Evolutionary conservation across 2,113 vertebrate genomes (phyloP), one percentile per base, ranked within the genome.

Genomic region (Oenanthe melanoleuca): DNA sequence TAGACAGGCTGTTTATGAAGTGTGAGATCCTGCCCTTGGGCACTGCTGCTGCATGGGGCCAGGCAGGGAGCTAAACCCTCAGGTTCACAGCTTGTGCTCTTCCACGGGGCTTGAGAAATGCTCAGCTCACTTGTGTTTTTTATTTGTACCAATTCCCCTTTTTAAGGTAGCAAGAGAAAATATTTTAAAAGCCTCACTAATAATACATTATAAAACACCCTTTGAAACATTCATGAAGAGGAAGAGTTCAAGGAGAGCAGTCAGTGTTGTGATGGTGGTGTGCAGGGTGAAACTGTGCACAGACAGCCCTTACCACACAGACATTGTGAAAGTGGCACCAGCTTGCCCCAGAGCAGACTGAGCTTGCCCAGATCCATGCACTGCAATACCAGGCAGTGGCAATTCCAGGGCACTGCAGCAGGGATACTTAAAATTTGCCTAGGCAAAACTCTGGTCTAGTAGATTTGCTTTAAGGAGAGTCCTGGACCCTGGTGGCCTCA

Each of bases 261-360:
- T 3, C 29, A 33, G 33, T 37, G 71, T 33, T 29, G 59, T 0
- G 0, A 49, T 33, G 42, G 20, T 22, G 25, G 4, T 20, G 42
- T 0, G 0, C 7, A 3, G 25, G 21, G 31, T 38, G 44, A 86
- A 83, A n/a, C 1, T 0, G 0, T 6, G 21, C 59, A 56, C n/a
- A 52, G n/a, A 17, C 47, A 92, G 34, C 19, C 49, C 34, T 31
- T 56, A 40, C 26, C 21, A 11, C 10, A 7, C 16, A 66, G 52
- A 4, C 26, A 16, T 23, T n/a, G 18, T 50, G 38, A 28, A 81
- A 79, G 75, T 22, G 28, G 2, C 64, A 52, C 12, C 5, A 3
- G 14, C 11, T 28, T 56, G 8, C 25, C 40, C 25, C 56, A 63
- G n/a, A 70, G n/a, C 14, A 31, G 50, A 8, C 26, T 40, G 59